Evolutionary conservation across 2,113 vertebrate species (phyloP), one percentile per base, ranked within the genome.

Genomic region (Synchiropus splendidus): DNA sequence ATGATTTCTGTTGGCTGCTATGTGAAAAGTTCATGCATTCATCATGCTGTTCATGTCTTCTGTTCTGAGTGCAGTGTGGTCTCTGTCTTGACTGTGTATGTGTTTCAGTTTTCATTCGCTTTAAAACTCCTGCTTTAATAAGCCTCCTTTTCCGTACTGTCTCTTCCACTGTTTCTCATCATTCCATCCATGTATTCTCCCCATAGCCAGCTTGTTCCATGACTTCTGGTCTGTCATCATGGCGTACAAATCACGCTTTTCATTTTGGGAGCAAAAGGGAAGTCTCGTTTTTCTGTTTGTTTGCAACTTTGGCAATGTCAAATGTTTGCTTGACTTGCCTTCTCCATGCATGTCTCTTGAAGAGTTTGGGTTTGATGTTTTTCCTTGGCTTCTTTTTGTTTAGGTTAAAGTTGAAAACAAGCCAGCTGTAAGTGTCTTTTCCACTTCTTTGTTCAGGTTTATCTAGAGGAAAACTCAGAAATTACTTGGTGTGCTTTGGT

Each of bases 211-310:
- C 58, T 65, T 75, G 8, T 80, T 83, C 78, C 84, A 86, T 85
- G 83, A 83, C 62, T 67, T 61, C 62, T 67, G 74, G 47, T 54
- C 44, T 30, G 18, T 69, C 56, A 44, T 55, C 85, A 94, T 97
- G 92, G 93, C 93, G 34, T 97, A 95, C 75, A 94, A 87, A 59
- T 93, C 91, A 54, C 87, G 89, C 64, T 97, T 94, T 77, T 93
- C 92, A 34, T 97, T 95, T 85, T 97, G 94, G 92, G 91, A 94
- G 70, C 87, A 92, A 81, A 96, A 97, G 92, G 94, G 75, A 97
- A 95, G 94, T 97, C 52, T 77, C 12, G 56, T 45, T 74, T 83
- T 57, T 70, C 31, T 35, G 17, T 33, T 9, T 31, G 12, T 42
- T 33, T 16, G 11, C 12, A 16, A 16, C 44, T 31, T 37, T 12